A percentile compares a stretch with the other conserved stretches of the same genome.
Conservation (phyloP, 2,797 vertebrate species). For the Bovichtus diacanthus region DNA sequence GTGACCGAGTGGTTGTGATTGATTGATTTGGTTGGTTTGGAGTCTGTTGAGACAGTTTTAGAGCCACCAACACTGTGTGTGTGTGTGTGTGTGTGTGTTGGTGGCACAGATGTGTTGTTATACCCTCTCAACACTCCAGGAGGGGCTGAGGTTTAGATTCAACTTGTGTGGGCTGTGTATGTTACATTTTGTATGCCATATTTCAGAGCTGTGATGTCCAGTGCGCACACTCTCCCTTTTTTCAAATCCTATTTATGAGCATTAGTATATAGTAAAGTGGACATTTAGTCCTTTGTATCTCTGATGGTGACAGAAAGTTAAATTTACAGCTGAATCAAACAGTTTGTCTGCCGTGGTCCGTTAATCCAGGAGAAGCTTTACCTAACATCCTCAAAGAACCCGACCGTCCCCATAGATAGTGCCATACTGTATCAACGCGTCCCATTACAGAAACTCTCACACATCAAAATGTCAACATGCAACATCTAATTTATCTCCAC, state of each 20-base stretch:
- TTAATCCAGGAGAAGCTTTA: constrained; percentile 49
- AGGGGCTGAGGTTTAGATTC: constrained; percentile 14
- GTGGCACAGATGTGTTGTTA: constrained; percentile 37
- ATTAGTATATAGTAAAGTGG: background rate
- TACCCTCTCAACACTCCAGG: constrained; percentile 30
- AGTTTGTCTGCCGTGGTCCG: constrained; percentile 55
- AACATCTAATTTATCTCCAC: constrained; percentile 48
- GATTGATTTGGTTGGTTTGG: constrained; percentile 10
- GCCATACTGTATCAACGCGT: background rate
- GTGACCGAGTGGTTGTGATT: background rate
- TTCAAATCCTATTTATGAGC: constrained; percentile 2
- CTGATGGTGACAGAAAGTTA: constrained; percentile 65
- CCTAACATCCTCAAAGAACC: constrained; percentile 17
- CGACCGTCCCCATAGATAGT: constrained; percentile 21
- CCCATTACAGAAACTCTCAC: constrained; percentile 5
- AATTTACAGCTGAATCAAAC: constrained; percentile 63
- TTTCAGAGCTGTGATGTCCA: background rate
- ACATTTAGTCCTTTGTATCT: constrained; percentile 4
- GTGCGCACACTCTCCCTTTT: background rate
- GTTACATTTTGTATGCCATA: constrained; percentile 13
- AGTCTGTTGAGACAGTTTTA: constrained; percentile 9
- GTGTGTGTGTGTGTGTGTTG: background rate
- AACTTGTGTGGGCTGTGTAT: constrained; percentile 15
- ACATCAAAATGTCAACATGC: constrained; percentile 42
- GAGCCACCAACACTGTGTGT: no score